Evolutionary conservation across 1,140 invertebrate species (phyloP).

Genomic region (Hyles vespertilio): DNA sequence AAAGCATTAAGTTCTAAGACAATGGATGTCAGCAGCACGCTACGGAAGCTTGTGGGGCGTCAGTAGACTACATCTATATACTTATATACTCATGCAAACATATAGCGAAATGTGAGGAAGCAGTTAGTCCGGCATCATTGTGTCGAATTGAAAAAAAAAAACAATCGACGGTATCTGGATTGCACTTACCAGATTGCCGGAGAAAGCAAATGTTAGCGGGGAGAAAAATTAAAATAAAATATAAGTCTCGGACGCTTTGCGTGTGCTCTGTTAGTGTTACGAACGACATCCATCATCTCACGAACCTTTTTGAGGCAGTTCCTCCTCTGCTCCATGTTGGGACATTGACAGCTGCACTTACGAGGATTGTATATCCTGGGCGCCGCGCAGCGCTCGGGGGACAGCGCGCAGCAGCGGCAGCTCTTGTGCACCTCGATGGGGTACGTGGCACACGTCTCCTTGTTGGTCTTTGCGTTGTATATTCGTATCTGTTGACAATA

Average conservation of each 20-base stretch:
- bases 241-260: too few relatives aligned
- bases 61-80: not conserved
- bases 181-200: too few relatives aligned
- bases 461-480: conserved; percentile 54
- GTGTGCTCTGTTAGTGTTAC: too few relatives aligned
- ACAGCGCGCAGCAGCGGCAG: conserved; percentile 48
- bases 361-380: conserved; percentile 58
- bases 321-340: conserved; percentile 55
- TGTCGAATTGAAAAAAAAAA: not conserved
- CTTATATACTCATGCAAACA: too few relatives aligned
- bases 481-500: conserved; percentile 47
- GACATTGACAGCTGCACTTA: conserved; percentile 70
- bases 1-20: conserved; percentile 51
- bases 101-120: too few relatives aligned
- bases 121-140: too few relatives aligned
- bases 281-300: conserved; percentile 65
- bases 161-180: too few relatives aligned
- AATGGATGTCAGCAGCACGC: conserved; percentile 54
- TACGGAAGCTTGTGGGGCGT: not conserved
- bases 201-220: not conserved
- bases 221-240: not conserved
- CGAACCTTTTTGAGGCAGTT: conserved; percentile 62
- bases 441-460: conserved; percentile 54
- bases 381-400: conserved; percentile 36
- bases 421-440: conserved; percentile 50